Evolutionary conservation across 2,888 invertebrate genomes (phyloP), one percentile per base, ranked within the genome.

Genomic region (Eucera pruinosa): DNA sequence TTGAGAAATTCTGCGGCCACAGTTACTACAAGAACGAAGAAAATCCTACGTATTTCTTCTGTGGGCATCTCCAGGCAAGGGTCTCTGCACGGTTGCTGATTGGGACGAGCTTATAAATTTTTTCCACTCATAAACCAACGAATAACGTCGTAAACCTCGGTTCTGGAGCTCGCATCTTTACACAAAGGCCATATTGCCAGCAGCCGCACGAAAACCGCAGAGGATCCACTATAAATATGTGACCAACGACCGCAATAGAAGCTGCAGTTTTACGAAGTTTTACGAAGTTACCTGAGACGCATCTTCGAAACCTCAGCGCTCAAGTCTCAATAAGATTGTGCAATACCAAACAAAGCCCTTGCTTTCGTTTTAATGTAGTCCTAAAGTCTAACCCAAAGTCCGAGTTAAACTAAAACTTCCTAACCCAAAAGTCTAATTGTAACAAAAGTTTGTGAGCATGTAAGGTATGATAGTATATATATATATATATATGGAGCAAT

Each of bases 91-190:
- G 9, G 15, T 30, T 15, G 25, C 52, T 65, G 78, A 82, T 82
- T 77, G 65, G 54, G 54, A 30, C 30, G 60, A 69, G 60, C 72
- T 71, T 78, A 83, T 83, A 82, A 80, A 83, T 80, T 77, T 79
- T 81, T 75, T 67, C 65, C 57, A 27, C 68, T 20, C 72, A 45
- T 78, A 80, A 81, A 78, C 57, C 54, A 15, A 25, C 39, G 30
- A 62, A 47, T 18, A 23, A 47, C 45, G 71, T 68, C 68, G 60
- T 79, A 79, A 79, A 79, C 27, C 43, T 64, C 30, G 52, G 23
- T 27, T 5, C 47, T n/a, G 36, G 30, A 45, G 18, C 48, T 62
- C 25, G 43, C 18, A 45, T 58, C 33, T 62, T 64, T 50, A n/a
- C n/a, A 54, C 23, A 23, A 48, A 20, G 48, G 52, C 62, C 47